A percentile compares a stretch with the other conserved stretches of the same genome.
These are phyloP conservation scores for Nasonovia ribisnigri DNA, from an alignment of 2,888 invertebrate species.

Conservation along the genomic window DNA sequence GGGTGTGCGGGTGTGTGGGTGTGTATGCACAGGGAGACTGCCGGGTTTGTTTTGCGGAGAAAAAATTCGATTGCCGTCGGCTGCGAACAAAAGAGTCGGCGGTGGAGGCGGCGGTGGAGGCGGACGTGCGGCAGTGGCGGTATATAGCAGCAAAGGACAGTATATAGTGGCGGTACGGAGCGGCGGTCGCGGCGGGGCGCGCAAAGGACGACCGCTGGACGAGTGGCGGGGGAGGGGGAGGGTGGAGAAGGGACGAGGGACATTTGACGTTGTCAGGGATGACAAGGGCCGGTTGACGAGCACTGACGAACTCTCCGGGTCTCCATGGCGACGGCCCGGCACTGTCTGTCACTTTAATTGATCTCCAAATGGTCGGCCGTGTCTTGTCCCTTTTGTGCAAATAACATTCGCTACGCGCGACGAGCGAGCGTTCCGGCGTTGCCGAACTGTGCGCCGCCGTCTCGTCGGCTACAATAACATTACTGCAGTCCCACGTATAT, in stretches of 20 bases:
- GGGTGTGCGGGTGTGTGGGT: background rate
- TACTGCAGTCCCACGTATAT: background rate
- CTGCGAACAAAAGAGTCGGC: constrained; percentile 57
- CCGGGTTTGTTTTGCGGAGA: constrained; percentile 60
- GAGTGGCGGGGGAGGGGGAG: background rate
- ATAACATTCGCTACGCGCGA: constrained; percentile 60
- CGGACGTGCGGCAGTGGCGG: too few relatives aligned
- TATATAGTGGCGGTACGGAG: background rate
- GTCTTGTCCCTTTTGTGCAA: constrained; percentile 65
- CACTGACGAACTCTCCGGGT: constrained; percentile 64
- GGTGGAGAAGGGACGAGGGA: constrained; percentile 40
- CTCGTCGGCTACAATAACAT: background rate
- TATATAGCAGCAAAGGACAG: too few relatives aligned
- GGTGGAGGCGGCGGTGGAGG: background rate
- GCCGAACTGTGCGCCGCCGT: constrained; percentile 49
- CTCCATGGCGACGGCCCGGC: constrained; percentile 63
- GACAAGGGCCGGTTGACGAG: constrained; percentile 65
- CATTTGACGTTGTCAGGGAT: constrained; percentile 65
- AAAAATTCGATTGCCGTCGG: constrained; percentile 62
- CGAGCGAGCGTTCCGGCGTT: constrained; percentile 58
- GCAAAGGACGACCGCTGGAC: background rate
- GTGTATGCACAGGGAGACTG: background rate
- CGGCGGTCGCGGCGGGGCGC: background rate
- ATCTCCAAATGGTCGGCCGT: constrained; percentile 65
- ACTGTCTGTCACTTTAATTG: constrained; percentile 65